These are phyloP conservation scores for Mya arenaria DNA, from an alignment of 1,140 invertebrate species.

Conservation along the genomic window DNA sequence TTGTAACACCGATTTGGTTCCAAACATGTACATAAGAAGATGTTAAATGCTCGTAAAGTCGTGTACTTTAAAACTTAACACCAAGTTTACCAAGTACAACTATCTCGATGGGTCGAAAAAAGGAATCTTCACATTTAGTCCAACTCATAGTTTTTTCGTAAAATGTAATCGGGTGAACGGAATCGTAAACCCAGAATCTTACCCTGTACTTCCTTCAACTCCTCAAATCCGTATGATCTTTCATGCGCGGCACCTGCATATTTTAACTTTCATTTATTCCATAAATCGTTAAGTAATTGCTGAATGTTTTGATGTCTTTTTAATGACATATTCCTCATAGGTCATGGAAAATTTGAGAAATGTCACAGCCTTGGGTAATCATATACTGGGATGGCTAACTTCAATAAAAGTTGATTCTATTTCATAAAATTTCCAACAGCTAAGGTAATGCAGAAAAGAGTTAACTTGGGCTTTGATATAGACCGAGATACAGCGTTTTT, in stretches of 20 bases:
- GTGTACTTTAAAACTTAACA: not conserved
- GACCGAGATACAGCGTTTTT: too few relatives aligned
- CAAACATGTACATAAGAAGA: not conserved
- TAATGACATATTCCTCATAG: conserved; percentile 26
- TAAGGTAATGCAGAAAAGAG: too few relatives aligned
- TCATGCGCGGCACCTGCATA: conserved; percentile 33
- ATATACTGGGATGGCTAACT: too few relatives aligned
- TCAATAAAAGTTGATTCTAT: too few relatives aligned
- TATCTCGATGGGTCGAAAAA: too few relatives aligned
- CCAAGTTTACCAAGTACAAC: not conserved
- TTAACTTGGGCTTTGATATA: too few relatives aligned
- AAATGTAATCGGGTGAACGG: conserved; percentile 44
- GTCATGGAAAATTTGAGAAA: too few relatives aligned
- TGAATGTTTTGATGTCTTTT: conserved; percentile 22
- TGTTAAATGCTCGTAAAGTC: too few relatives aligned
- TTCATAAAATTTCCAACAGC: too few relatives aligned
- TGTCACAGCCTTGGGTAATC: too few relatives aligned
- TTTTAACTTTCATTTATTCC: conserved; percentile 35
- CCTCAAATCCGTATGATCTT: conserved; percentile 23
- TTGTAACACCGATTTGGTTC: not conserved
- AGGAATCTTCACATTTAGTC: conserved; percentile 3
- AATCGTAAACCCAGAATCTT: conserved; percentile 38
- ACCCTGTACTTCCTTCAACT: conserved; percentile 1
- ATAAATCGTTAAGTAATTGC: conserved; percentile 41
- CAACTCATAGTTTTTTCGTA: conserved; percentile 21